Evolutionary conservation across 2,113 vertebrate species (phyloP).

Genomic region (Clarias macrocephalus): DNA sequence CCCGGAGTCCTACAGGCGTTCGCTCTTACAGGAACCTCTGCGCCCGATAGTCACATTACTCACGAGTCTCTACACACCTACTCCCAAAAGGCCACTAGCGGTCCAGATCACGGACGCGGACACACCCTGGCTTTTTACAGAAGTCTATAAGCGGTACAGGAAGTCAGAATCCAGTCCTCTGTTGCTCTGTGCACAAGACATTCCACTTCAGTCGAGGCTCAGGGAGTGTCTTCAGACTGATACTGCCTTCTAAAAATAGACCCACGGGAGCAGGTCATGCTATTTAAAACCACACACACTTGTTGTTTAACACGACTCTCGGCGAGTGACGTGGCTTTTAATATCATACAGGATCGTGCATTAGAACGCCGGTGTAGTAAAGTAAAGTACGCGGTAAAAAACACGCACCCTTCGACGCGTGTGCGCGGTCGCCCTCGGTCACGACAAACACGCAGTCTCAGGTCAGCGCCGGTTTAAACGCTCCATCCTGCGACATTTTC

Average conservation of each 20-base stretch:
- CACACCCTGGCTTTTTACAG: slow-evolving; percentile 69
- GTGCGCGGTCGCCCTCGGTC: neutral
- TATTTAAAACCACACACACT: slow-evolving; percentile 68
- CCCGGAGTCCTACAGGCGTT: slow-evolving; percentile 48
- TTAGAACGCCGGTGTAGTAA: neutral
- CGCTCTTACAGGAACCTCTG: slow-evolving; percentile 26
- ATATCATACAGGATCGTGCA: neutral
- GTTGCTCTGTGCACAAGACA: neutral
- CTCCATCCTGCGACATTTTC: neutral
- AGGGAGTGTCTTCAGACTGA: slow-evolving; percentile 65
- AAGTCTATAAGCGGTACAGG: neutral
- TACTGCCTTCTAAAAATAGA: slow-evolving; percentile 66
- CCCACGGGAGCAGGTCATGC: slow-evolving; percentile 47
- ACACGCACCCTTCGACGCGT: neutral
- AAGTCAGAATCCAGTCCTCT: neutral
- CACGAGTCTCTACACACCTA: slow-evolving; percentile 56
- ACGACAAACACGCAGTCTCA: neutral
- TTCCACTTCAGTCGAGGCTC: slow-evolving; percentile 13
- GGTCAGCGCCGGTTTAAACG: neutral
- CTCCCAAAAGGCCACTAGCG: slow-evolving; percentile 57
- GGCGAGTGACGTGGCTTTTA: neutral
- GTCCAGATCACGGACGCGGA: slow-evolving; percentile 55
- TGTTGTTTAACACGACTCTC: slow-evolving; percentile 55
- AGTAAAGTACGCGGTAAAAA: neutral
- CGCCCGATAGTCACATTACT: slow-evolving; percentile 48